phyloP scores from a whole-genome alignment of 1,140 invertebrate genomes.

The Drosophila orena region DNA sequence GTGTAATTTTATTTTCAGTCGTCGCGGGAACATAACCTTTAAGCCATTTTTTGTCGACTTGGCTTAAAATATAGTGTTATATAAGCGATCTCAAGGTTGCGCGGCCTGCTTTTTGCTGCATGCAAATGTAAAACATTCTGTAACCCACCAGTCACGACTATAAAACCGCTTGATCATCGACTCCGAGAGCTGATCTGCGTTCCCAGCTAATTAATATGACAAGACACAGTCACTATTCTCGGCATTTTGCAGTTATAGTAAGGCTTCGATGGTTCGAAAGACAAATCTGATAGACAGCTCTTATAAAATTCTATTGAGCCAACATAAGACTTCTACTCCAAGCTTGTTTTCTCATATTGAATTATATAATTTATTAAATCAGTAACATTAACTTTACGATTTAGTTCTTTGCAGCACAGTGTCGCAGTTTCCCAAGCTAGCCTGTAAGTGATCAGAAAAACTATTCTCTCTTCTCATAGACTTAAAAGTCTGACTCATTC shows the following conservation, averaged over 20 bases:
- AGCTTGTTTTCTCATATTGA: no score
- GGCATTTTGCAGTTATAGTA: slow-evolving; percentile 8
- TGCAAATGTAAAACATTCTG: slow-evolving; percentile 50
- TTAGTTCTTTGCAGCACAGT: not conserved
- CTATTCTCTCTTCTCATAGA: slow-evolving; percentile 9
- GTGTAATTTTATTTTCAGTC: slow-evolving; percentile 71
- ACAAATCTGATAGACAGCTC: not conserved
- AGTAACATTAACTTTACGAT: no score
- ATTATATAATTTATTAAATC: no score
- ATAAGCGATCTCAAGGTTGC: slow-evolving; percentile 47
- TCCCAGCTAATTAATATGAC: slow-evolving; percentile 76
- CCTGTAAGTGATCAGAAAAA: slow-evolving; percentile 10
- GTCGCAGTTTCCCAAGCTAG: not conserved
- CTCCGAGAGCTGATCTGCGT: slow-evolving; percentile 25
- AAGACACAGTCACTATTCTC: slow-evolving; percentile 24
- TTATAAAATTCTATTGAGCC: no score
- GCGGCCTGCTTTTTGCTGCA: slow-evolving; percentile 19
- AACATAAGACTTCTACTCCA: no score
- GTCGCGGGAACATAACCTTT: slow-evolving; percentile 36
- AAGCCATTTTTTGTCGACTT: slow-evolving; percentile 12
- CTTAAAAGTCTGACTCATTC: slow-evolving; percentile 13
- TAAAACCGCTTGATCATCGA: slow-evolving; percentile 31
- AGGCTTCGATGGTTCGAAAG: not conserved
- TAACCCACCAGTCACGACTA: slow-evolving; percentile 39
- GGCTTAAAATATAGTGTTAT: slow-evolving; percentile 33